phyloP scores from a whole-genome alignment of 2,797 vertebrate genomes.

The Lates japonicus region DNA sequence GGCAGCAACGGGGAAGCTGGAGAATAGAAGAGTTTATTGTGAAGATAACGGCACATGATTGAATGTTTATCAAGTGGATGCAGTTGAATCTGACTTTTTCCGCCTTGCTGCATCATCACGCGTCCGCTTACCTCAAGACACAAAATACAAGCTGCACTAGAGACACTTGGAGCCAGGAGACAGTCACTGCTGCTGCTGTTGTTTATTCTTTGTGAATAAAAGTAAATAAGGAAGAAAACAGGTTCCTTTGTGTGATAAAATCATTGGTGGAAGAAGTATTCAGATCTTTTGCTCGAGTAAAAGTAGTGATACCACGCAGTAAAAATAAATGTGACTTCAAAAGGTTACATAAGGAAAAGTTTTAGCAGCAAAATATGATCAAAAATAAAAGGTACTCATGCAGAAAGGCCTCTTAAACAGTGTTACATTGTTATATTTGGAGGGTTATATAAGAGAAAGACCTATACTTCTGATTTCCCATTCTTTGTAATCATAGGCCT shows the following conservation, averaged over 20 bases:
- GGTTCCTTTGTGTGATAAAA: not conserved
- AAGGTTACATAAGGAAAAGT: not conserved
- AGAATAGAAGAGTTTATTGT: conserved; percentile 29
- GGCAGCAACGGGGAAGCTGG: not conserved
- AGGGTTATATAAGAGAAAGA: not conserved
- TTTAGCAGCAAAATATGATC: no score
- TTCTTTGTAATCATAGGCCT: not conserved
- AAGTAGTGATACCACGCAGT: no score
- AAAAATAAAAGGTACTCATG: not conserved
- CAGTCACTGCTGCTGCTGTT: not conserved
- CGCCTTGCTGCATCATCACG: not conserved
- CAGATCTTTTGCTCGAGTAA: no score
- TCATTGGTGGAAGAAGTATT: not conserved
- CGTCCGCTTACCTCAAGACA: not conserved
- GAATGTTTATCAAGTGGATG: conserved; percentile 36
- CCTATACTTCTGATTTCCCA: not conserved
- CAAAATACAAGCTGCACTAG: not conserved
- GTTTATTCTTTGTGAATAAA: not conserved
- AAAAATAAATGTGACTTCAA: not conserved
- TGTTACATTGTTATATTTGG: not conserved
- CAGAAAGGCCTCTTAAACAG: no score
- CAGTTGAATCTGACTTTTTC: conserved; percentile 17
- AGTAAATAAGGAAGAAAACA: not conserved
- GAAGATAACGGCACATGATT: conserved; percentile 23
- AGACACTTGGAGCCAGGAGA: not conserved